phyloP scores from a whole-genome alignment of 2,797 vertebrate species.

The Enteromius afrohamiltoni region DNA sequence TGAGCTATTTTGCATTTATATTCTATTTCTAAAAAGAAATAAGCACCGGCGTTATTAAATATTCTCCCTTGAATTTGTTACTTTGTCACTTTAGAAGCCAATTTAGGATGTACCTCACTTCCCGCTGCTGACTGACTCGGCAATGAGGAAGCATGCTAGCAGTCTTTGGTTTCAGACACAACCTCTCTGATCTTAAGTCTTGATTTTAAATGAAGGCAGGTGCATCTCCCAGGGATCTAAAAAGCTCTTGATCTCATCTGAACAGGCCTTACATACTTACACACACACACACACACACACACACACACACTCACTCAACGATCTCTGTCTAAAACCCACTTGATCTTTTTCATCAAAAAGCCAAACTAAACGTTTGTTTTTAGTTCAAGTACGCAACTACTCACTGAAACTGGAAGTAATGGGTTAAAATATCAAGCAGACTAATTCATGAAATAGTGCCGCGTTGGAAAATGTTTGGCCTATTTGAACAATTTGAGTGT shows the following conservation, averaged over 20 bases:
- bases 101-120: not conserved
- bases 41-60: too few species aligned
- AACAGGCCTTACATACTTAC: constrained; percentile 17
- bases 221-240: constrained; percentile 13
- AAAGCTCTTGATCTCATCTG: constrained; percentile 22
- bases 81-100: not conserved
- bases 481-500: constrained; percentile 2
- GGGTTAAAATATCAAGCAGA: not conserved
- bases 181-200: not conserved
- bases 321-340: not conserved
- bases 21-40: not conserved
- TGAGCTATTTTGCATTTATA: not conserved
- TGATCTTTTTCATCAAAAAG: not conserved
- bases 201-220: constrained; percentile 19
- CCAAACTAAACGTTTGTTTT: constrained; percentile 6
- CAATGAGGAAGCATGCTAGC: not conserved
- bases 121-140: not conserved
- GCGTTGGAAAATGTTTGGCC: not conserved
- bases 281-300: constrained; percentile 22
- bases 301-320: constrained; percentile 20
- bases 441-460: not conserved
- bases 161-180: constrained; percentile 7
- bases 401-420: not conserved
- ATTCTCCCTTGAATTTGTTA: not conserved
- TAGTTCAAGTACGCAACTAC: not conserved